Evolutionary conservation across 2,113 vertebrate species (phyloP).

Genomic region (Syngnathoides biaculeatus): DNA sequence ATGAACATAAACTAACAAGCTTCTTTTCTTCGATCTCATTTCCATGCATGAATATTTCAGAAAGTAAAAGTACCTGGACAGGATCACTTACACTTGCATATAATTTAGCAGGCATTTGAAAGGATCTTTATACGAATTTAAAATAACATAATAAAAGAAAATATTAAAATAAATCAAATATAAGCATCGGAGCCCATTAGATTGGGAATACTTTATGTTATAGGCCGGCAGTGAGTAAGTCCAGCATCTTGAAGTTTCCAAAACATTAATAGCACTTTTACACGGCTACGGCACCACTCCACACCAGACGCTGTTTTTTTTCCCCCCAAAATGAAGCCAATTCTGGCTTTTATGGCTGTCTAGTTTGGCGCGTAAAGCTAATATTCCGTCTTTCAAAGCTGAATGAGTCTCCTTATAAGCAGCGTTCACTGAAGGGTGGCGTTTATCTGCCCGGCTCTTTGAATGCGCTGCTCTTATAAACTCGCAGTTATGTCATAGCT

Average conservation of each 20-base stretch:
- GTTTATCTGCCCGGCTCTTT: conserved; percentile 18
- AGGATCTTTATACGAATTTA: no score
- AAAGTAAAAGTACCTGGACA: no score
- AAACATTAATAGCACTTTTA: neutral
- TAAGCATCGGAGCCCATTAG: neutral
- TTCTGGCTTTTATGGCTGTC: neutral
- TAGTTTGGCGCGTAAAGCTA: neutral
- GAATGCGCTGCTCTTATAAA: conserved; percentile 34
- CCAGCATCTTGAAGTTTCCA: neutral
- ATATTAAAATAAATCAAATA: no score
- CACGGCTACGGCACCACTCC: neutral
- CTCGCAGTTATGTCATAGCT: conserved; percentile 44
- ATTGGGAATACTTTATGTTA: neutral
- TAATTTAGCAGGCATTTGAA: no score
- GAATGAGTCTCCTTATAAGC: conserved; percentile 5
- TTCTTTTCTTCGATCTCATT: no score
- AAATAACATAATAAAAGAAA: no score
- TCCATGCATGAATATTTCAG: no score
- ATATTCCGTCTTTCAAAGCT: conserved; percentile 5
- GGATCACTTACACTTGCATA: no score
- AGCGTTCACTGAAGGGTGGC: neutral
- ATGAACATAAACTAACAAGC: no score
- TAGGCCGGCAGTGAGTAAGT: neutral
- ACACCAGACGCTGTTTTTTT: neutral
- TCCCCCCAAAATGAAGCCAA: neutral